phyloP scores from a whole-genome alignment of 2,113 vertebrate genomes.

The Seriola dumerili region DNA sequence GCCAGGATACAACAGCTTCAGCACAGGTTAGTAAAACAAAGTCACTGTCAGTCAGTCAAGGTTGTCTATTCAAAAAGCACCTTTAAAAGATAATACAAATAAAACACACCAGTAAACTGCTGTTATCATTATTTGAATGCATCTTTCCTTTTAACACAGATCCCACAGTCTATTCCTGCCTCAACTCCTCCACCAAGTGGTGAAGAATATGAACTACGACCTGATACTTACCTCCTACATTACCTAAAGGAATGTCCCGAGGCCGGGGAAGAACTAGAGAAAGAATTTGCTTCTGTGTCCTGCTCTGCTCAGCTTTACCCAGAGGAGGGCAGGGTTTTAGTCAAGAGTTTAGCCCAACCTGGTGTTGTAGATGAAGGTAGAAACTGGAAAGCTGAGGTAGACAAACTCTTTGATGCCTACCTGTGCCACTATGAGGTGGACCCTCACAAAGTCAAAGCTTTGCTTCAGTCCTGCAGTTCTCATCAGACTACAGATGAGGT shows the following conservation, averaged over 20 bases:
- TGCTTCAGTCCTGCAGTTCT: slow-evolving; percentile 35
- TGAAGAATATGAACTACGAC: slow-evolving; percentile 24
- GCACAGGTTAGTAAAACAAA: slow-evolving; percentile 24
- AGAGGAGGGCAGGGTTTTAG: slow-evolving; percentile 16
- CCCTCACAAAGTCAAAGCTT: slow-evolving; percentile 29
- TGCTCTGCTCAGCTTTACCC: slow-evolving; percentile 36
- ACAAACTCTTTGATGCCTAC: slow-evolving; percentile 22
- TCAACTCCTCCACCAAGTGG: background rate
- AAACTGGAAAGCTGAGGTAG: slow-evolving; percentile 31
- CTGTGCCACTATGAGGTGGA: slow-evolving; percentile 35
- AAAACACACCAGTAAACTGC: no score
- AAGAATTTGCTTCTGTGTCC: background rate
- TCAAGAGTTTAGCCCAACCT: background rate
- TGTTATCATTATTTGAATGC: background rate
- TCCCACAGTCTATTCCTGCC: background rate
- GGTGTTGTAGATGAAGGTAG: background rate
- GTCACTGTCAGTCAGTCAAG: background rate
- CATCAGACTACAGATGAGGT: background rate
- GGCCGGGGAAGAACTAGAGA: slow-evolving; percentile 20
- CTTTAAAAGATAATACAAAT: background rate
- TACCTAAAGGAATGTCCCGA: slow-evolving; percentile 53
- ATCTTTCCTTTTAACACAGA: slow-evolving; percentile 35
- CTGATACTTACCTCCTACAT: slow-evolving; percentile 38
- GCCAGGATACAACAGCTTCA: background rate
- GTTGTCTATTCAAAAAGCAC: background rate